Evolutionary conservation across 2,797 vertebrate genomes (phyloP), one percentile per base, ranked within the genome.

Genomic region (Somateria mollissima): DNA sequence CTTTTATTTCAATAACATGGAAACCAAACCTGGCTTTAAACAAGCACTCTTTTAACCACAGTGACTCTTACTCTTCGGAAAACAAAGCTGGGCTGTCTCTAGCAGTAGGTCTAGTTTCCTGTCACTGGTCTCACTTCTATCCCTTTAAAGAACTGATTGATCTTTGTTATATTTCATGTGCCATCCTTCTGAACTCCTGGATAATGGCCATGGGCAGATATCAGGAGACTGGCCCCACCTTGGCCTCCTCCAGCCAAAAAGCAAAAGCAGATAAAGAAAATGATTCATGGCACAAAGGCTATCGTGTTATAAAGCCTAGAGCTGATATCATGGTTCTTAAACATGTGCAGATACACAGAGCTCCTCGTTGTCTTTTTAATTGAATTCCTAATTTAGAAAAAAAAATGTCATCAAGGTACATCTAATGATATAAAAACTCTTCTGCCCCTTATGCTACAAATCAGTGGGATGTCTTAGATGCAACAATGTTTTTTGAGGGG

Each of bases 371-470:
- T 62, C 41, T 60, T 22, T 7, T 37, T 25, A 70, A 85, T 64
- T 64, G 16, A 25, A 39, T 82, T 87, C 39, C 34, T 71, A 36
- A 51, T 72, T 67, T 66, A 34, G 87, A 80, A 24, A 51, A 51
- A 49, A 90, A 77, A 54, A 79, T 88, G n/a, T 64, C 13, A 70
- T 60, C 24, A 27, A 84, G 76, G 36, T 79, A 70, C 25, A 41
- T 74, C 21, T 22, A 34, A 64, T 37, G 36, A 49, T 70, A 67
- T 14, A 70, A 73, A 90, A 95, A 27, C 80, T 91, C 37, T 81
- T 78, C 83, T 93, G 77, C 78, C 90, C 91, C 74, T 94, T 95
- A 72, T 87, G 83, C 80, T 92, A 28, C 53, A 53, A 89, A 79
- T 65, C 80, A 39, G 36, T 6, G n/a, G 24, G 27, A 28, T 75